Evolutionary conservation across 2,888 invertebrate species (phyloP), one percentile per base, ranked within the genome.

Genomic region (Phyllotreta cruciferae): DNA sequence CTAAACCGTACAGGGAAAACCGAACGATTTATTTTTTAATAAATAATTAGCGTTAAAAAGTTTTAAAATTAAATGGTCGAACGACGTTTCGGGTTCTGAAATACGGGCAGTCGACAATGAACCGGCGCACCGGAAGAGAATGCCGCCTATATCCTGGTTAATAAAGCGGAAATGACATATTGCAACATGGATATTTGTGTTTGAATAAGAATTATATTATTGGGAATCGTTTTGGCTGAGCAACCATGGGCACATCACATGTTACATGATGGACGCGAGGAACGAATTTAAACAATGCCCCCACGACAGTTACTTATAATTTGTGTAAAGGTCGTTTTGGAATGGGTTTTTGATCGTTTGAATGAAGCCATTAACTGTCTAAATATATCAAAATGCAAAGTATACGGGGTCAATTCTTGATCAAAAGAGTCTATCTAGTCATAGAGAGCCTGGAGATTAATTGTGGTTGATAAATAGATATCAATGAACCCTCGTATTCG

Each of bases 121-220:
- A 70, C 70, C 70, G 70, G 68, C 68, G 67, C 58, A 73, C 78
- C 77, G 79, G 79, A 79, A 79, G 76, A 74, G 72, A 74, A 75
- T 73, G 74, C 76, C 77, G 75, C 77, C 78, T 78, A 79, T 79
- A 78, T 79, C 77, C 79, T 78, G 79, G 75, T 76, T 77, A 78
- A 79, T 78, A 79, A 79, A 75, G 78, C 77, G 79, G 79, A 79
- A 79, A 78, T 74, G 71, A 75, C 78, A 78, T 74, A 76, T 78
- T 78, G 78, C 74, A 74, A 73, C 70, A 69, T 68, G 69, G 70
- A 70, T 67, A 67, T 69, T 64, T 67, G 63, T 63, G 64, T 66
- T 67, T 67, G 66, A 67, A 67, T 68, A 66, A 62, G 64, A 67
- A 65, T 66, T 64, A 61, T 61, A 44, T 57, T 62, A 60, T 66